Percentiles rank a stretch among this genome's conserved stretches.
Conservation (phyloP, 2,888 invertebrate species). For the Phoenoteleia sp. region DNA sequence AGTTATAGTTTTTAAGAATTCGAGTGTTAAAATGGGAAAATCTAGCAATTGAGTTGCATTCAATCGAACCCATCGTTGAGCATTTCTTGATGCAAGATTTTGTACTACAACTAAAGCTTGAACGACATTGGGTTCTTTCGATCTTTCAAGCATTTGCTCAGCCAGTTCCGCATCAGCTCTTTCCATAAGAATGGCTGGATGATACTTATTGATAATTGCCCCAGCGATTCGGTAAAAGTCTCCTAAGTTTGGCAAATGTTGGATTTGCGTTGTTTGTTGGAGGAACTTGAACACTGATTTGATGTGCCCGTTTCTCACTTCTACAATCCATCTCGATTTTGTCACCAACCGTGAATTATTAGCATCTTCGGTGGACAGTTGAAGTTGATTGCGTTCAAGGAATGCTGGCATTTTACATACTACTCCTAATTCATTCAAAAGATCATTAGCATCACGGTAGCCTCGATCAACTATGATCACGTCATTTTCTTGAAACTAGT, state of each 20-base stretch:
- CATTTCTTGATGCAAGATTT: constrained; percentile 47
- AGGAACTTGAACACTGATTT: too few relatives aligned
- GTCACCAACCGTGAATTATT: too few relatives aligned
- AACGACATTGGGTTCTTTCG: constrained; percentile 52
- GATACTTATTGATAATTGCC: constrained; percentile 53
- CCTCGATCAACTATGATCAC: constrained; percentile 48
- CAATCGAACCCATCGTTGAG: constrained; percentile 48
- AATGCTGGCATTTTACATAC: too few relatives aligned
- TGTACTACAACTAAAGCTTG: constrained; percentile 59
- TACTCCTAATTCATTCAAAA: too few relatives aligned
- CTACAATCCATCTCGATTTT: too few relatives aligned
- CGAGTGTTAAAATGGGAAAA: constrained; percentile 37
- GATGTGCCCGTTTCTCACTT: too few relatives aligned
- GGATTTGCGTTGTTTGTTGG: too few relatives aligned
- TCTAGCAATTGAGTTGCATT: constrained; percentile 39
- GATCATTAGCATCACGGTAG: too few relatives aligned
- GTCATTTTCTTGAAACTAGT: constrained; percentile 38
- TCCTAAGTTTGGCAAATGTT: not conserved
- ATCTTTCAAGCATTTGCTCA: constrained; percentile 25
- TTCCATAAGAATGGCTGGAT: constrained; percentile 51
- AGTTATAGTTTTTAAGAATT: constrained; percentile 47
- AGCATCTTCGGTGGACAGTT: too few relatives aligned
- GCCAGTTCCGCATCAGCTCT: constrained; percentile 42
- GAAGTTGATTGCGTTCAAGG: too few relatives aligned
- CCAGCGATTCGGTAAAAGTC: constrained; percentile 31